A percentile compares a stretch with the other conserved stretches of the same genome.
Evolutionary conservation across 2,113 vertebrate species (phyloP).

Genomic region (Erpornis zantholeuca): DNA sequence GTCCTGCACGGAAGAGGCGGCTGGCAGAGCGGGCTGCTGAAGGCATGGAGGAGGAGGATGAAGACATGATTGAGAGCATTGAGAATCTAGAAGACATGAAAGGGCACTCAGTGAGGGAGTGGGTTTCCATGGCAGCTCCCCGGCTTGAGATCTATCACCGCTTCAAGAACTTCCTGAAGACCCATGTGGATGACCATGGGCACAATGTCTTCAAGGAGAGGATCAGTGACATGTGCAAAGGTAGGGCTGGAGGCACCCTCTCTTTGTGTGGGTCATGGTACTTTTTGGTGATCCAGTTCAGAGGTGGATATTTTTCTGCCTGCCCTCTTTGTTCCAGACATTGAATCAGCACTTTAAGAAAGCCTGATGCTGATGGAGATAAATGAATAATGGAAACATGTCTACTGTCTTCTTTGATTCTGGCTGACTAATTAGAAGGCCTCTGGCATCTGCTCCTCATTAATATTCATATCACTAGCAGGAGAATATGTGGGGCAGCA

Average conservation of each 20-base stretch:
- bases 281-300: neutral
- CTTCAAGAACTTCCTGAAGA: conserved; percentile 97
- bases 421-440: conserved; percentile 50
- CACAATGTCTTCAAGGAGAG: conserved; percentile 98
- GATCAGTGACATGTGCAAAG: conserved; percentile 99
- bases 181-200: conserved; percentile 91
- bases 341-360: conserved; percentile 18
- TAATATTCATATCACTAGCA: conserved; percentile 24
- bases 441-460: neutral
- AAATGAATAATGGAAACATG: conserved; percentile 12
- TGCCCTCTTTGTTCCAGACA: neutral
- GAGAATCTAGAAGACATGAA: conserved; percentile 99
- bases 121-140: conserved; percentile 95
- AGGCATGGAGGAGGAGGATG: conserved; percentile 80
- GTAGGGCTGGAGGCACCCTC: conserved; percentile 51
- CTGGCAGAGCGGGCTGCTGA: conserved; percentile 88
- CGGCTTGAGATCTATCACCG: conserved; percentile 97
- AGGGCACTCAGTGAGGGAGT: conserved; percentile 93
- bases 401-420: conserved; percentile 7
- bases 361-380: neutral
- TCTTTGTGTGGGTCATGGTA: neutral
- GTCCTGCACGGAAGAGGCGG: conserved; percentile 82
- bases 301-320: neutral
- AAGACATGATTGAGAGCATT: conserved; percentile 98
- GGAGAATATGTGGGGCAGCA: conserved; percentile 48